Evolutionary conservation across 2,888 invertebrate species (phyloP).

Genomic region (Trissolcus japonicus): DNA sequence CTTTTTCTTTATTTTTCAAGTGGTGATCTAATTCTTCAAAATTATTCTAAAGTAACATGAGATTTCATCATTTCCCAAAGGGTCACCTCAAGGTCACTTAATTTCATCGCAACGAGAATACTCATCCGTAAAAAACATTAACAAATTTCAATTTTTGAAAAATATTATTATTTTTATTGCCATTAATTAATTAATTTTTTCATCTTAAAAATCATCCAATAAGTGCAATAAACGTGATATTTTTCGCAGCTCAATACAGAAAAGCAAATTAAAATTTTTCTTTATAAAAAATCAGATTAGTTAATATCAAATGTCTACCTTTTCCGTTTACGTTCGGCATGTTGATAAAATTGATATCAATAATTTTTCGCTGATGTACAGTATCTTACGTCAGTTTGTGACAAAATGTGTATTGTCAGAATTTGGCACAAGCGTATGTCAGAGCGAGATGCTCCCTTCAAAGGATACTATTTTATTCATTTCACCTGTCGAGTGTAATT

Average conservation of each 20-base stretch:
- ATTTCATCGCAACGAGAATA: not conserved
- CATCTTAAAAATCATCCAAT: too few species aligned
- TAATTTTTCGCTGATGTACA: conserved; percentile 6
- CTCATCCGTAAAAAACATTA: not conserved
- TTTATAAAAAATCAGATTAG: not conserved
- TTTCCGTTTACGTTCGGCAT: conserved; percentile 15
- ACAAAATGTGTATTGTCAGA: conserved; percentile 7
- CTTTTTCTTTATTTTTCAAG: not conserved
- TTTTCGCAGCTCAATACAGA: not conserved
- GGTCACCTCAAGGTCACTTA: conserved; percentile 15
- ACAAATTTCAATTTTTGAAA: not conserved
- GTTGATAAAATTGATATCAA: conserved; percentile 11
- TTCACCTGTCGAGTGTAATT: not conserved
- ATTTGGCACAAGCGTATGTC: conserved; percentile 32
- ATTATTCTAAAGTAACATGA: not conserved
- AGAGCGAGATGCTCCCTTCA: not conserved
- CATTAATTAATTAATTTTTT: too few species aligned
- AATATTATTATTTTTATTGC: not conserved
- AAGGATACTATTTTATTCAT: conserved; percentile 1
- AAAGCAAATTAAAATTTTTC: too few species aligned
- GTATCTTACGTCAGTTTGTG: conserved; percentile 22
- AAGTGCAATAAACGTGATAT: too few species aligned
- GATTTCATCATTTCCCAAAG: not conserved
- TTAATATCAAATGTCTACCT: conserved; percentile 1
- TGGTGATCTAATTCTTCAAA: not conserved